phyloP scores from a whole-genome alignment of 2,797 vertebrate genomes.

The Eulemur coronatus region DNA sequence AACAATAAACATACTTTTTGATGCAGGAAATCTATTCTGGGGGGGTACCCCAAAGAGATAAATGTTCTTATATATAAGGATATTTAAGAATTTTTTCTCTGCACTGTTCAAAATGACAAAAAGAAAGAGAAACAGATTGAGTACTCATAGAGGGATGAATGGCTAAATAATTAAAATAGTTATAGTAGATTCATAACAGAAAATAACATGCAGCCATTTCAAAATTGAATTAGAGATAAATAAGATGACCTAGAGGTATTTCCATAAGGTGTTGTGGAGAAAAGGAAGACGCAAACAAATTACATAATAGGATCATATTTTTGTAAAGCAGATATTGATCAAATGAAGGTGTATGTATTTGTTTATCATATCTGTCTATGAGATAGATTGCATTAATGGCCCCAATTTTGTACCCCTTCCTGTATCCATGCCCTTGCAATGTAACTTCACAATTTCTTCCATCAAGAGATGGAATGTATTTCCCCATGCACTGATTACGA shows the following conservation, averaged over 20 bases:
- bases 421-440: not conserved
- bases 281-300: slow-evolving; percentile 18
- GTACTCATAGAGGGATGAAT: not conserved
- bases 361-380: not conserved
- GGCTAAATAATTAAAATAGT: slow-evolving; percentile 48
- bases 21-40: not conserved
- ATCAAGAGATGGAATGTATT: slow-evolving; percentile 25
- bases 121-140: not conserved
- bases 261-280: not conserved
- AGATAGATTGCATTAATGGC: not conserved
- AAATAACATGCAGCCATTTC: slow-evolving; percentile 7
- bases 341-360: slow-evolving; percentile 1
- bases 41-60: not conserved
- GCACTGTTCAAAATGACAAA: not conserved
- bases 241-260: not conserved
- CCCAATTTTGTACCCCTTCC: not conserved
- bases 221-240: slow-evolving; percentile 3
- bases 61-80: not conserved
- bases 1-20: slow-evolving; percentile 3
- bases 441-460: not conserved
- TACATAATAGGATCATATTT: not conserved
- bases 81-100: not conserved
- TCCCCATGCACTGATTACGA: not conserved
- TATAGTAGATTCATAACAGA: not conserved
- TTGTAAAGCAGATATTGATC: slow-evolving; percentile 10